phyloP scores from a whole-genome alignment of 2,888 invertebrate genomes.

The Amiota mariae region DNA sequence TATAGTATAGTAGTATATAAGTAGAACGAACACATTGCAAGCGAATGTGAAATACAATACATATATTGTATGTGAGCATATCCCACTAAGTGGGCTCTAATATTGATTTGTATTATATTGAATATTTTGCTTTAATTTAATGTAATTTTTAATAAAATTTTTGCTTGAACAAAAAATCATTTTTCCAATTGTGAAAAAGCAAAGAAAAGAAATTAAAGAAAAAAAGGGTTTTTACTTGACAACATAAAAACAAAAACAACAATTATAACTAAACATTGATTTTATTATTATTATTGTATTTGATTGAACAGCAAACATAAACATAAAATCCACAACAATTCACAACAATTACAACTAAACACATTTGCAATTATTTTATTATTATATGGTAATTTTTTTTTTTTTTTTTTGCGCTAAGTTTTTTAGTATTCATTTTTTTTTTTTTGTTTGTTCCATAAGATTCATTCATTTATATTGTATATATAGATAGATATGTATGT shows the following conservation, averaged over 20 bases:
- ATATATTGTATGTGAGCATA: no score
- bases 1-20: no score
- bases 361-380: conserved; percentile 14
- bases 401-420: no score
- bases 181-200: background rate
- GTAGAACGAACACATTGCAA: background rate
- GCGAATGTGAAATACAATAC: background rate
- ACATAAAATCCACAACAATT: no score
- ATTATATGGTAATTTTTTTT: no score
- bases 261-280: conserved; percentile 21
- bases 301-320: no score
- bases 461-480: no score
- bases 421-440: no score
- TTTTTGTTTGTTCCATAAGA: no score
- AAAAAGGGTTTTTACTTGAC: conserved; percentile 30
- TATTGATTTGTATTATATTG: background rate
- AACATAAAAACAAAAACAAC: conserved; percentile 9
- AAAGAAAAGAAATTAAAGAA: conserved; percentile 48
- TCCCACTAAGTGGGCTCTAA: conserved; percentile 59
- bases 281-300: background rate
- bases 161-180: background rate
- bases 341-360: conserved; percentile 49
- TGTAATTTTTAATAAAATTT: conserved; percentile 7
- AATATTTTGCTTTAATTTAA: background rate
- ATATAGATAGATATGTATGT: no score